Conservation (phyloP, 2,113 vertebrate genomes). For the Physeter macrocephalus region DNA sequence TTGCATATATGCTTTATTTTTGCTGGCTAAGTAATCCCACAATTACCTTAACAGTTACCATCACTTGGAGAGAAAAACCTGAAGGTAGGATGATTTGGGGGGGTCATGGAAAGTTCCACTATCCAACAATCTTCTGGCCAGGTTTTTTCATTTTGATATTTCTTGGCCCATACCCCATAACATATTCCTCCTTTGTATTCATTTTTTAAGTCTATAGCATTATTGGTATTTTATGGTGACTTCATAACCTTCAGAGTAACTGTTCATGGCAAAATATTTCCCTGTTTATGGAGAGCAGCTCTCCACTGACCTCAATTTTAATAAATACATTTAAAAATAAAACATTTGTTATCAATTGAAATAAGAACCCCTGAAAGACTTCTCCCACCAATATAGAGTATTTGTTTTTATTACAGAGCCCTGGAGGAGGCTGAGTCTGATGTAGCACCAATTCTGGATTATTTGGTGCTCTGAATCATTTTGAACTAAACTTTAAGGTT, state of each 20-base stretch:
- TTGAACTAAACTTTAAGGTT: background rate
- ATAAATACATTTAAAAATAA: constrained; percentile 53
- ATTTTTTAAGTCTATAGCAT: constrained; percentile 52
- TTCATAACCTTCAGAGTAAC: constrained; percentile 65
- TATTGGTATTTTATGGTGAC: constrained; percentile 70
- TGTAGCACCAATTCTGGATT: background rate
- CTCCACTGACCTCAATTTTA: constrained; percentile 54
- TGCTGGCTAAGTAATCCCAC: background rate
- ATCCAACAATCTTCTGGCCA: constrained; percentile 15
- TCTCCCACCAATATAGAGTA: background rate
- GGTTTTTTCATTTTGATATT: constrained; percentile 35
- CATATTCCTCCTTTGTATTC: constrained; percentile 42
- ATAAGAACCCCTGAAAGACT: background rate
- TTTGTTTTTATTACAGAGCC: background rate
- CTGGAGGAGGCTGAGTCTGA: background rate
- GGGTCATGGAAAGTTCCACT: constrained; percentile 53
- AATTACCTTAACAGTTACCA: background rate
- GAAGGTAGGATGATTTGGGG: background rate
- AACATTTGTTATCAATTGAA: constrained; percentile 33
- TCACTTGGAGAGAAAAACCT: background rate
- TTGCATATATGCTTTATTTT: background rate
- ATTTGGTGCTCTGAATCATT: background rate
- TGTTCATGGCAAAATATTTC: constrained; percentile 55
- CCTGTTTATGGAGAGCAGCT: constrained; percentile 6
- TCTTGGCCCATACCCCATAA: constrained; percentile 53